Conservation (phyloP, 2,113 vertebrate genomes). For the Mobula hypostoma region DNA sequence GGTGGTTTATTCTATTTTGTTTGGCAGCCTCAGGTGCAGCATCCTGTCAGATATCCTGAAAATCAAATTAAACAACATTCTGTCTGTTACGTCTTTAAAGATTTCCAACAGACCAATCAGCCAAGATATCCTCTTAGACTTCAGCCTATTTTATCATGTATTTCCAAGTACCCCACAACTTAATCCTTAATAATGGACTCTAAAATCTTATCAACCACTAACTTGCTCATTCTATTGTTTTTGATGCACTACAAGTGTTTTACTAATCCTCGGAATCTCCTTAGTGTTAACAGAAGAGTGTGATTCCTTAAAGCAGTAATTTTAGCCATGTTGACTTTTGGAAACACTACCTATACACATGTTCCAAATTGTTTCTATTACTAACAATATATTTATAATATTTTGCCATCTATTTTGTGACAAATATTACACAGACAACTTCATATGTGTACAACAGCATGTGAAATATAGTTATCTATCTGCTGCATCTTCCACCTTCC, state of each 20-base stretch:
- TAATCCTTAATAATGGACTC: too few species aligned
- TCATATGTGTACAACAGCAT: background rate
- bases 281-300: background rate
- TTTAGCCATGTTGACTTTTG: background rate
- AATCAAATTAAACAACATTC: background rate
- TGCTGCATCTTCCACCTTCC: background rate
- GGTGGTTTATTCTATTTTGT: background rate
- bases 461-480: too few species aligned
- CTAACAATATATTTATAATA: too few species aligned
- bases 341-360: background rate
- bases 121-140: too few species aligned
- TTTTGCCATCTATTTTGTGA: background rate
- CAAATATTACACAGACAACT: background rate
- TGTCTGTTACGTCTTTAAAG: too few species aligned
- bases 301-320: background rate
- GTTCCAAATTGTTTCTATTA: too few species aligned
- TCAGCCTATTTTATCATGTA: too few species aligned
- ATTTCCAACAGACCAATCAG: too few species aligned
- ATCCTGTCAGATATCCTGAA: background rate
- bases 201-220: too few species aligned
- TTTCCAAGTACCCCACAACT: too few species aligned
- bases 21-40: too few species aligned
- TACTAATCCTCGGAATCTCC: background rate
- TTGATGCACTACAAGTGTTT: background rate
- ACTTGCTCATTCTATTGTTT: slow-evolving; percentile 5